phyloP scores from a whole-genome alignment of 2,888 invertebrate genomes.

The Tachina grossa region DNA sequence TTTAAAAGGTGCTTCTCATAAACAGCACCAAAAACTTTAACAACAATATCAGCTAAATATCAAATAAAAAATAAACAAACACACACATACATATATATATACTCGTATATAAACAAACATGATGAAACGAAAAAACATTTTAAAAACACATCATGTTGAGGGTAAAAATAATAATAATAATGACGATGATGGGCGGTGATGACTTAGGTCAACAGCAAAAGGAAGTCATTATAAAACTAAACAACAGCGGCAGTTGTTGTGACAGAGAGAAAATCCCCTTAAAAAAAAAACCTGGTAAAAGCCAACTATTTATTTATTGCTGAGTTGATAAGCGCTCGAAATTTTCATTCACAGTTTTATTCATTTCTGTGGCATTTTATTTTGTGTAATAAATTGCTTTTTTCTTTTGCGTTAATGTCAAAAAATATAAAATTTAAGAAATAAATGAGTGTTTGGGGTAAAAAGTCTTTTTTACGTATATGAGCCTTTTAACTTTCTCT shows the following conservation, averaged over 20 bases:
- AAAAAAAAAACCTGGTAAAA: slow-evolving; percentile 1
- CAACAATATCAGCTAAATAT: not conserved
- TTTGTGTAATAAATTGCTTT: not conserved
- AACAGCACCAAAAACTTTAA: not conserved
- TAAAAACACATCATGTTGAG: slow-evolving; percentile 45
- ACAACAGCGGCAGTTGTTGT: slow-evolving; percentile 43
- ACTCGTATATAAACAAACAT: not conserved
- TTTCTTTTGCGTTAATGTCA: too few species aligned
- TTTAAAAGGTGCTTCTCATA: slow-evolving; percentile 48
- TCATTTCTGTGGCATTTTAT: slow-evolving; percentile 12
- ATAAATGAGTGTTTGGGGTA: too few species aligned
- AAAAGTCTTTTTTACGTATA: too few species aligned
- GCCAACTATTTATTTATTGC: slow-evolving; percentile 19
- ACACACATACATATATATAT: not conserved
- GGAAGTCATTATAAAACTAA: slow-evolving; percentile 67
- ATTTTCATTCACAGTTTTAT: slow-evolving; percentile 25
- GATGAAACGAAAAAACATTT: slow-evolving; percentile 12
- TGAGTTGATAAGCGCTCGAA: slow-evolving; percentile 21
- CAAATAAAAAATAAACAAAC: not conserved
- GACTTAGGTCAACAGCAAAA: slow-evolving; percentile 66
- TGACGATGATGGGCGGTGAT: slow-evolving; percentile 46
- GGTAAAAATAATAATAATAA: slow-evolving; percentile 31
- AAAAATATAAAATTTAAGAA: too few species aligned
- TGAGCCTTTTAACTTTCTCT: too few species aligned
- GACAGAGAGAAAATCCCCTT: slow-evolving; percentile 32